Conservation (phyloP, 2,888 invertebrate species). For the Pterobdella sp. region DNA sequence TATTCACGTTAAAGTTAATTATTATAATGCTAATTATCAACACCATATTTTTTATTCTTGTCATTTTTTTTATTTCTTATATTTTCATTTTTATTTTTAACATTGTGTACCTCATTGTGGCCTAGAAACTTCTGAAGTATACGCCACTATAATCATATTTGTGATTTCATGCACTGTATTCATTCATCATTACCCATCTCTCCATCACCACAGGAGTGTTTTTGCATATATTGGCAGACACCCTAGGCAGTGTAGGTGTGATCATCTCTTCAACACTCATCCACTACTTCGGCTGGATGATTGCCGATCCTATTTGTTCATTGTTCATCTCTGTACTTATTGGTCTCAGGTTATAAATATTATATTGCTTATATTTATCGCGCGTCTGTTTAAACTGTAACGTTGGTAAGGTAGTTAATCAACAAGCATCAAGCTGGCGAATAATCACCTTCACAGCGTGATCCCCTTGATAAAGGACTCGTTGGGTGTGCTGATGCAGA, state of each 20-base stretch:
- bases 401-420: too few species aligned
- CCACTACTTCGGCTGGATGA: conserved; percentile 94
- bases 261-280: conserved; percentile 88
- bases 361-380: not conserved
- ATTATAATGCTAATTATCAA: too few species aligned
- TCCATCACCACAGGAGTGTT: conserved; percentile 66
- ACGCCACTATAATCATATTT: not conserved
- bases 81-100: too few species aligned
- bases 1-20: too few species aligned
- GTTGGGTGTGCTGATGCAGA: conserved; percentile 81
- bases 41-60: too few species aligned
- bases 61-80: too few species aligned
- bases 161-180: not conserved
- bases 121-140: not conserved
- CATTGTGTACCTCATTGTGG: not conserved
- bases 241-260: conserved; percentile 89
- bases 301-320: conserved; percentile 94
- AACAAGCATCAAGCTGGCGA: not conserved
- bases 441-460: conserved; percentile 46
- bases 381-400: too few species aligned
- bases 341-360: conserved; percentile 63
- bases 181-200: not conserved
- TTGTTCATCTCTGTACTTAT: conserved; percentile 89
- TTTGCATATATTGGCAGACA: conserved; percentile 89
- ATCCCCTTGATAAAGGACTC: conserved; percentile 62